These are phyloP conservation scores for Mesaphorura yosii DNA, from an alignment of 1,140 invertebrate species.

Conservation along the genomic window DNA sequence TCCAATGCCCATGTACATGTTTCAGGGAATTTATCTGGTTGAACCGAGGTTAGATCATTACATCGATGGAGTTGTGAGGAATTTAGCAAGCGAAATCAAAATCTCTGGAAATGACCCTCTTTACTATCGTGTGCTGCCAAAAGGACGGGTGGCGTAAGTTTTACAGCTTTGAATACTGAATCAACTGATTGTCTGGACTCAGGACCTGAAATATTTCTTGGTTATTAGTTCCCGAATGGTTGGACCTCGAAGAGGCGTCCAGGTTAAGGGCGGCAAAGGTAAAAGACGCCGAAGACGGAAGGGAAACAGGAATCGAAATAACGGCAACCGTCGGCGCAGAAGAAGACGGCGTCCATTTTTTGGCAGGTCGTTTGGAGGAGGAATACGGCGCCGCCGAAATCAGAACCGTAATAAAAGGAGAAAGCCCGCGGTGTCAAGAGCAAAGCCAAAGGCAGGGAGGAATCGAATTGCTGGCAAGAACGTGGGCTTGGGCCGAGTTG, in stretches of 20 bases:
- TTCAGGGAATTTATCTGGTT: constrained; percentile 30
- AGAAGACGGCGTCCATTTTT: neutral
- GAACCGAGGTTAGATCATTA: constrained; percentile 30
- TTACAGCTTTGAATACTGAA: neutral
- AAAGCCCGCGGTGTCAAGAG: neutral
- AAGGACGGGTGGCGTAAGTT: constrained; percentile 26
- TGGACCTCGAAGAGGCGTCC: neutral
- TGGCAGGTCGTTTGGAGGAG: neutral
- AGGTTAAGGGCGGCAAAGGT: neutral
- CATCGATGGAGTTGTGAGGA: constrained; percentile 29
- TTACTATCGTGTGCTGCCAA: constrained; percentile 27
- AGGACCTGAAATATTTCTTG: neutral
- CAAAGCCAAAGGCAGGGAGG: neutral
- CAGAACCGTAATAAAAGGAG: neutral
- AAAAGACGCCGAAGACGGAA: neutral
- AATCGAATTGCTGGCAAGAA: constrained; percentile 2
- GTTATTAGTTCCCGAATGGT: neutral
- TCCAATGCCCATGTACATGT: constrained; percentile 23
- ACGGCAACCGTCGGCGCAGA: neutral
- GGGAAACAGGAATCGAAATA: neutral
- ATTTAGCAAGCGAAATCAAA: constrained; percentile 27
- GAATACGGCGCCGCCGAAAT: neutral
- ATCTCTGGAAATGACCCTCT: constrained; percentile 26
- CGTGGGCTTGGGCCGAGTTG: constrained; percentile 27
- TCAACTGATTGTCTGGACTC: neutral